Evolutionary conservation across 2,888 invertebrate genomes (phyloP).

Genomic region (Teleogryllus oceanicus): DNA sequence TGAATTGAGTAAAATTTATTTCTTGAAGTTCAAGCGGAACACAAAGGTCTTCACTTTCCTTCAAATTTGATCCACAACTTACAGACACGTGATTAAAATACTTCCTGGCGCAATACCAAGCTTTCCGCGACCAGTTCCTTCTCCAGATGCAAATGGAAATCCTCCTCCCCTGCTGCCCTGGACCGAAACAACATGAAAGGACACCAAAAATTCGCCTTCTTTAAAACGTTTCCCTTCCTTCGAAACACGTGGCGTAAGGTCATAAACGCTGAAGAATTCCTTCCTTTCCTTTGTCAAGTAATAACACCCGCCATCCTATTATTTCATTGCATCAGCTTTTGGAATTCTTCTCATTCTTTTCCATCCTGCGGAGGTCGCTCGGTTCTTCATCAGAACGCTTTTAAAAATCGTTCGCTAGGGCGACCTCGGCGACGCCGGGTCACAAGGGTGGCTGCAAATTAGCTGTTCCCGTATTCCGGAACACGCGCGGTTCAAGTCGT

Average conservation of each 20-base stretch:
- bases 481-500: conserved; percentile 10
- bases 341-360: not conserved
- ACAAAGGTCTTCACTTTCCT: too few species aligned
- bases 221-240: not conserved
- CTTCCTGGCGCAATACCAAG: too few species aligned
- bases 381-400: conserved; percentile 6
- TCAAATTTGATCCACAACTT: too few species aligned
- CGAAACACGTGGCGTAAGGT: not conserved
- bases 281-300: conserved; percentile 4
- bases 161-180: too few species aligned
- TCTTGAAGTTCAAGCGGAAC: too few species aligned
- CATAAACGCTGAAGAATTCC: not conserved
- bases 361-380: not conserved
- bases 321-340: not conserved
- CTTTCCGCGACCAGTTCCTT: too few species aligned
- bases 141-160: too few species aligned
- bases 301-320: not conserved
- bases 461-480: conserved; percentile 24
- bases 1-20: too few species aligned
- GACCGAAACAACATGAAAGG: too few species aligned
- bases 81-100: too few species aligned
- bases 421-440: not conserved
- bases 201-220: too few species aligned
- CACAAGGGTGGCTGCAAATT: conserved; percentile 11
- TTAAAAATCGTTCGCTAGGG: not conserved